Conservation (phyloP, 2,888 invertebrate genomes). For the Protula sp. region DNA sequence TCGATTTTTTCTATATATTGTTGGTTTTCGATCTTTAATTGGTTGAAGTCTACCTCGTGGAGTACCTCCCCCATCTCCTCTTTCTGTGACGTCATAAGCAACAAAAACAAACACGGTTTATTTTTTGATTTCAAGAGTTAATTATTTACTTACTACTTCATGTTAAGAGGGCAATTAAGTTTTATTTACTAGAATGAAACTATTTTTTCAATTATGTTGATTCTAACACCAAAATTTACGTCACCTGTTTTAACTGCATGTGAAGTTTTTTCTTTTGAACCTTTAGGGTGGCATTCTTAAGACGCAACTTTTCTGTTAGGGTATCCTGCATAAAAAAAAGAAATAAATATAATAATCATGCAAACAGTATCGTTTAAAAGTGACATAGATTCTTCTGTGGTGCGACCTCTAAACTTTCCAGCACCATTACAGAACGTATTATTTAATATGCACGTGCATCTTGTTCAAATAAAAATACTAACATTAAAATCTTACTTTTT, state of each 20-base stretch:
- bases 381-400: too few relatives aligned
- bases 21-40: conserved; percentile 53
- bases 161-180: too few relatives aligned
- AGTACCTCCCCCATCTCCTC: conserved; percentile 55
- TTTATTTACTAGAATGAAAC: too few relatives aligned
- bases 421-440: too few relatives aligned
- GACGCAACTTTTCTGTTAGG: conserved; percentile 50
- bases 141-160: too few relatives aligned
- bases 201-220: too few relatives aligned
- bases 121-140: not conserved
- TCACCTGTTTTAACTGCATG: conserved; percentile 53
- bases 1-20: conserved; percentile 54
- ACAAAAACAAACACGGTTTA: not conserved
- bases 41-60: conserved; percentile 55
- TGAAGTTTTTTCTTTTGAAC: conserved; percentile 52
- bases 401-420: too few relatives aligned
- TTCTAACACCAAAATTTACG: too few relatives aligned
- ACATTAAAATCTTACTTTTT: too few relatives aligned
- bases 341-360: not conserved
- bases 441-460: too few relatives aligned
- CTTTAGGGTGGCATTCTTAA: conserved; percentile 52
- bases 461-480: too few relatives aligned
- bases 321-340: conserved; percentile 39
- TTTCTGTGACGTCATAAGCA: conserved; percentile 34
- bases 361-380: too few relatives aligned